A percentile compares a stretch with the other conserved stretches of the same genome.
Conservation (phyloP, 2,113 vertebrate genomes). For the Rhinoderma darwinii region DNA sequence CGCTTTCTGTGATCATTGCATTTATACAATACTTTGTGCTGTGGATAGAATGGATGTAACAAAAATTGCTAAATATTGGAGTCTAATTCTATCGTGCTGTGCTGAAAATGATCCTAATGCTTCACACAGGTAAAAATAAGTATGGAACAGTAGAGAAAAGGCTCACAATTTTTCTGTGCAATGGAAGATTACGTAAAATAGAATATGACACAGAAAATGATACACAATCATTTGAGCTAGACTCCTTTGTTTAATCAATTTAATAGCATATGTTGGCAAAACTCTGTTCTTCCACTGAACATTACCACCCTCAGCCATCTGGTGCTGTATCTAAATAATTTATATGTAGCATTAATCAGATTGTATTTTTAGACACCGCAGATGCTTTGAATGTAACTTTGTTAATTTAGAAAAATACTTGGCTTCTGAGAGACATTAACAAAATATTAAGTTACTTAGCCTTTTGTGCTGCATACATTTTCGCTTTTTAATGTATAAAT, state of each 20-base stretch:
- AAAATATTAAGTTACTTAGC: constrained; percentile 50
- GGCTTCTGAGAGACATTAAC: constrained; percentile 49
- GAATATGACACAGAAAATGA: background rate
- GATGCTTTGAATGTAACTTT: constrained; percentile 47
- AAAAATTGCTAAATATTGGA: background rate
- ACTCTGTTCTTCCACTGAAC: constrained; percentile 70
- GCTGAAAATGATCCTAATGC: constrained; percentile 4
- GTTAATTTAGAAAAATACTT: constrained; percentile 52
- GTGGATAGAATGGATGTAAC: background rate
- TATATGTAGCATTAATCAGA: constrained; percentile 53
- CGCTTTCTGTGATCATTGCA: background rate
- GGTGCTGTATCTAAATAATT: constrained; percentile 64
- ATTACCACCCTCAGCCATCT: constrained; percentile 71
- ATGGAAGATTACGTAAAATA: background rate
- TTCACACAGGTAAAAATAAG: background rate
- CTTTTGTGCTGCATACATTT: constrained; percentile 37
- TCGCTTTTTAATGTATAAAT: constrained; percentile 40
- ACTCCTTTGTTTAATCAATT: constrained; percentile 68
- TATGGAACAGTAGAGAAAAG: background rate
- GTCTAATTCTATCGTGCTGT: background rate
- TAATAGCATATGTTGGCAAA: constrained; percentile 71
- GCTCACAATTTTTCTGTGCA: background rate
- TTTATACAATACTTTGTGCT: background rate
- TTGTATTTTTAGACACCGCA: constrained; percentile 53
- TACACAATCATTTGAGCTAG: constrained; percentile 69